Evolutionary conservation across 2,113 vertebrate genomes (phyloP).

Genomic region (Thermophis baileyi): DNA sequence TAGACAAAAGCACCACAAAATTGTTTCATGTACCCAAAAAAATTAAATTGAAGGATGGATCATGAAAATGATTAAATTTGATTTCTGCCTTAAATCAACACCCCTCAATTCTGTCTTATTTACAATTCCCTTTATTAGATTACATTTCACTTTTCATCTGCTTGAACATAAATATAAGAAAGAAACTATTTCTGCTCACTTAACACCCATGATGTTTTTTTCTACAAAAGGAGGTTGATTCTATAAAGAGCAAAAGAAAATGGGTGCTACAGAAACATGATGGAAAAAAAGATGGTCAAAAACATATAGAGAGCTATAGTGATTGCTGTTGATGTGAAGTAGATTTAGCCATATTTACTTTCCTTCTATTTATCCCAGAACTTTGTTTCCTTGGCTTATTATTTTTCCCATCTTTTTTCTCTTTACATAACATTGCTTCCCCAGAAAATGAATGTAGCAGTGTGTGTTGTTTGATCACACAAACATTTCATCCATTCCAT

Average conservation of each 20-base stretch:
- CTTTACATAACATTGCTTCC: background rate
- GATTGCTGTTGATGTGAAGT: background rate
- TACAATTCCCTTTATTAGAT: constrained; percentile 11
- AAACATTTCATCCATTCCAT: background rate
- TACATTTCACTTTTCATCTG: constrained; percentile 9
- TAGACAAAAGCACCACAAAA: constrained; percentile 4
- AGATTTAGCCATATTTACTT: background rate
- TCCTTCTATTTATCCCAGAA: background rate
- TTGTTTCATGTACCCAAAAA: background rate
- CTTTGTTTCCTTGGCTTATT: background rate
- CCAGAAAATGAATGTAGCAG: background rate
- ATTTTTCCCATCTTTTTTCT: background rate
- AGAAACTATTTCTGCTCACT: constrained; percentile 7
- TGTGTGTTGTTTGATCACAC: background rate
- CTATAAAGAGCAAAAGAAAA: background rate
- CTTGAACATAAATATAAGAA: constrained; percentile 24
- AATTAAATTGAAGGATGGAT: constrained; percentile 1
- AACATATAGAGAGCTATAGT: background rate
- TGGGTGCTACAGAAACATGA: background rate
- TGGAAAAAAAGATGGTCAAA: background rate
- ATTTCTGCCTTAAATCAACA: constrained; percentile 33
- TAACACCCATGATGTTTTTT: background rate
- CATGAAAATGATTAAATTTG: constrained; percentile 18
- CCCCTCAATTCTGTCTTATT: constrained; percentile 2
- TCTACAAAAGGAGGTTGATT: background rate